Base-by-base conservation (phyloP, 2,797 vertebrate species). In the Sebastes cheni region DNA sequence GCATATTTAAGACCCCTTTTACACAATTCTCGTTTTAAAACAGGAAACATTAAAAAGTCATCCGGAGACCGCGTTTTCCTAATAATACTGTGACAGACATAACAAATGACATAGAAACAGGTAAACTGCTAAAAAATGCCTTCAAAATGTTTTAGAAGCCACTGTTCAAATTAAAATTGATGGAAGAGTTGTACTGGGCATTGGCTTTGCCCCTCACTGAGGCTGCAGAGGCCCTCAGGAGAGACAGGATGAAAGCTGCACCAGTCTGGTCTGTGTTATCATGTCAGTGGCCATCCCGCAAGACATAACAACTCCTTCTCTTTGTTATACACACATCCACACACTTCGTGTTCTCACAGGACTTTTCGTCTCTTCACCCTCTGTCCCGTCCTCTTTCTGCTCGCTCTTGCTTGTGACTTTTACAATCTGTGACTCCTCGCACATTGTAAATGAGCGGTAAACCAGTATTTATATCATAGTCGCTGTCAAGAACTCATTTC, bases 221-320 rank as follows among this genome's bases (percentile, higher is more conserved):
- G 79, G 76, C 80, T 75, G 56, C 72, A n/a, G 83, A 85, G 88
- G 88, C 80, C 80, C 86, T 61, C 72, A 42, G 80, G 82, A 91
- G 81, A 86, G 81, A 75, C 64, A 5, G 67, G 25, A 67, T 58
- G 36, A 70, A 83, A 70, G 74, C 77, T 68, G 74, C 72, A 83
- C 67, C 69, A 60, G 79, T 90, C 93, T 94, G 91, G 34, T 88
- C 84, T 85, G 83, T 89, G 92, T 95, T 95, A 93, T 92, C 91
- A 79, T 79, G 86, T 95, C 94, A 94, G 91, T 90, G 88, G 84
- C 71, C 9, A n/a, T 82, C 84, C 65, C 77, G n/a, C 4, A 25
- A 92, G 89, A 93, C 89, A 90, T 80, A 92, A 89, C 77, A 90
- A 84, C 34, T 78, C 23, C 59, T 79, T 83, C 46, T 79, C 59